Conservation (phyloP, 2,888 invertebrate species). For the Lepidonotus clava region DNA sequence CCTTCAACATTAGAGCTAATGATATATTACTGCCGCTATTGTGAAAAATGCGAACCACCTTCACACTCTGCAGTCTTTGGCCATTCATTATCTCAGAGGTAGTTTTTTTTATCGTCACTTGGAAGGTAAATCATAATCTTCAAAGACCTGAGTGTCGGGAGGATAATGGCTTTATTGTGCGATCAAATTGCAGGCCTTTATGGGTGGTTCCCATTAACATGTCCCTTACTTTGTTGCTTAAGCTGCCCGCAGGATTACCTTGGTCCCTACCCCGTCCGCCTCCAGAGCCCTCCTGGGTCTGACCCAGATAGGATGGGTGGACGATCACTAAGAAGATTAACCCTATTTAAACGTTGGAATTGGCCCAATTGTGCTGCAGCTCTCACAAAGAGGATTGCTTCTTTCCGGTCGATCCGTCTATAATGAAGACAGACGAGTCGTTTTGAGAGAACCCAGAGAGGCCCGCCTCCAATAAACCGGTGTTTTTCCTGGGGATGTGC, state of each 20-base stretch:
- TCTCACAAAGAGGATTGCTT: conserved; percentile 29
- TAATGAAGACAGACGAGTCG: conserved; percentile 25
- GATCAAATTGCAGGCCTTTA: conserved; percentile 4
- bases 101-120: not conserved
- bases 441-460: too few species aligned
- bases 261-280: not conserved
- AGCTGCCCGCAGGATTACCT: not conserved
- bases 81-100: not conserved
- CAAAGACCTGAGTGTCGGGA: not conserved
- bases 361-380: conserved; percentile 29
- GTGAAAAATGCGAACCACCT: not conserved
- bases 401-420: not conserved
- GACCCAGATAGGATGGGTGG: not conserved
- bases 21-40: conserved; percentile 16
- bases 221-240: not conserved
- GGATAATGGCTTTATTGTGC: conserved; percentile 28
- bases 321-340: not conserved
- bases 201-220: conserved; percentile 14
- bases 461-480: too few species aligned
- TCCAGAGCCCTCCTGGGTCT: too few species aligned
- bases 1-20: conserved; percentile 1
- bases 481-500: too few species aligned
- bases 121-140: conserved; percentile 29
- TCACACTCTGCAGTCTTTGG: not conserved
- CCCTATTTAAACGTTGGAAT: conserved; percentile 21